These are phyloP conservation scores for Cardiocondyla obscurior DNA, from an alignment of 1,140 invertebrate genomes.

Conservation along the genomic window DNA sequence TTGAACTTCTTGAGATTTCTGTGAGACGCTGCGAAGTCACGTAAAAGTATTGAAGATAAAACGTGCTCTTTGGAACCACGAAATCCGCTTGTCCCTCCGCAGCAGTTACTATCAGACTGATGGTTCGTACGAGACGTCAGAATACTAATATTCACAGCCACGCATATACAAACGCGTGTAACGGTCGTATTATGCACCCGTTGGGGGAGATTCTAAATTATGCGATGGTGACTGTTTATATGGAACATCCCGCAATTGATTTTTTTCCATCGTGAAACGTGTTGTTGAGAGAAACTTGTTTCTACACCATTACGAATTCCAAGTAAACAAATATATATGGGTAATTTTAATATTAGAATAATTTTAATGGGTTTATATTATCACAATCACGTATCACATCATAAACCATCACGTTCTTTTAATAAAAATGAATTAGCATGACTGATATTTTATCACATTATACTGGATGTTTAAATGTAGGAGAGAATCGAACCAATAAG, in stretches of 20 bases:
- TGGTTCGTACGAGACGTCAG: slow-evolving; percentile 74
- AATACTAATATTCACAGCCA: slow-evolving; percentile 74
- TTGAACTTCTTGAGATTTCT: background rate
- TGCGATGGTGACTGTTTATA: slow-evolving; percentile 59
- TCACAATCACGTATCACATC: no score
- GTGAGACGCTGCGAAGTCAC: no score
- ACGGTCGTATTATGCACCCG: slow-evolving; percentile 51
- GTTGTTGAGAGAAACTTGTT: background rate
- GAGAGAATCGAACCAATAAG: background rate
- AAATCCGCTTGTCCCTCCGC: slow-evolving; percentile 72
- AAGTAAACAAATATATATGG: background rate
- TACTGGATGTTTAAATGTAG: background rate
- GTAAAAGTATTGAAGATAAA: background rate
- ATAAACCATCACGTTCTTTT: no score
- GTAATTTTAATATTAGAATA: background rate
- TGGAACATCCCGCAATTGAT: slow-evolving; percentile 23
- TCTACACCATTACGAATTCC: background rate
- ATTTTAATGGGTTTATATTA: no score
- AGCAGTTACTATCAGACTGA: slow-evolving; percentile 77
- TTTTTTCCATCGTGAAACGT: slow-evolving; percentile 2
- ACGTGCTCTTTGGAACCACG: slow-evolving; percentile 39
- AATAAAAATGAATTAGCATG: no score
- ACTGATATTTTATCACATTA: background rate
- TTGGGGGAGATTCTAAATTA: slow-evolving; percentile 73
- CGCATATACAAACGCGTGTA: slow-evolving; percentile 65